Percentiles rank a stretch among this genome's conserved stretches.
Conservation (phyloP, 1,140 invertebrate genomes). For the Caerostris extrusa region DNA sequence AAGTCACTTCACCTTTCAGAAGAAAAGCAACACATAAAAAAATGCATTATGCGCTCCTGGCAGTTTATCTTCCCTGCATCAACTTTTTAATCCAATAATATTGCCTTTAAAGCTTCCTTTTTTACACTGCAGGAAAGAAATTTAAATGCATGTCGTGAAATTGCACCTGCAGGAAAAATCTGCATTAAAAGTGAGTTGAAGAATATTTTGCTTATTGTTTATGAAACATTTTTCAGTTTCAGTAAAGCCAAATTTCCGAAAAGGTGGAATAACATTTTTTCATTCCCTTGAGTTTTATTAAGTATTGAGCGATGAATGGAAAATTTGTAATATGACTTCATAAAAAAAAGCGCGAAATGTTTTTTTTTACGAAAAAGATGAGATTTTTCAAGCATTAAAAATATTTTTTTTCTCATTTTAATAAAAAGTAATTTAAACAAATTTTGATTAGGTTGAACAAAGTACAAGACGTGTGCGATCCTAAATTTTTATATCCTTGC, state of each 20-base stretch:
- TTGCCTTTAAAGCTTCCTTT: constrained; percentile 23
- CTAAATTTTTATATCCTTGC: background rate
- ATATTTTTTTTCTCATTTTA: background rate
- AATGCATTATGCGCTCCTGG: constrained; percentile 42
- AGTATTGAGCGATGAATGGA: background rate
- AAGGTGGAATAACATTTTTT: constrained; percentile 16
- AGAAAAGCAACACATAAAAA: background rate
- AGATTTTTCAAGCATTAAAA: background rate
- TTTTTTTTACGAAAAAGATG: background rate
- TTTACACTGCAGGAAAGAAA: background rate
- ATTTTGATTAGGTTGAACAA: background rate
- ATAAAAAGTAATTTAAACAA: constrained; percentile 19
- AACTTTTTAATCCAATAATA: constrained; percentile 64
- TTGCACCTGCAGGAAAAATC: background rate
- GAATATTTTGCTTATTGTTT: constrained; percentile 28
- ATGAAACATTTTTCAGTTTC: constrained; percentile 19
- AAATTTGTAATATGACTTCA: background rate
- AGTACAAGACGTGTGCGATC: background rate
- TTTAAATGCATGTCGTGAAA: constrained; percentile 58
- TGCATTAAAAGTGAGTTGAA: background rate
- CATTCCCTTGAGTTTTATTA: constrained; percentile 19
- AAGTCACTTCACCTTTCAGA: too few species aligned
- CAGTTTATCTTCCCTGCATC: constrained; percentile 14
- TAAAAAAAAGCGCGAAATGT: background rate
- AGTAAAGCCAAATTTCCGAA: background rate